phyloP scores from a whole-genome alignment of 2,888 invertebrate species.

The Dysmachus trigonus region DNA sequence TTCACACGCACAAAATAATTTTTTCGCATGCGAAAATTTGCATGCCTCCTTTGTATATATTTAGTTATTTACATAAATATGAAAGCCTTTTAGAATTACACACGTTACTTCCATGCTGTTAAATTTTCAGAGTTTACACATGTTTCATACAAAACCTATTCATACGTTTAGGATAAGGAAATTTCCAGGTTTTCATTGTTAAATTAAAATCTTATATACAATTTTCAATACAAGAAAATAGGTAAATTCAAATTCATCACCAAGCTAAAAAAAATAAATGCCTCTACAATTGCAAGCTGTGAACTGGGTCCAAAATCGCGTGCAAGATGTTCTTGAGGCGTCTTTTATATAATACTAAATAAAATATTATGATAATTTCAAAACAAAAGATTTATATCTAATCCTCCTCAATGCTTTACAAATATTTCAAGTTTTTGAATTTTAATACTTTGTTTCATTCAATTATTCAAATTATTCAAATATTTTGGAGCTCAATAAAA shows the following conservation, averaged over 20 bases:
- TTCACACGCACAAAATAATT: constrained; percentile 12
- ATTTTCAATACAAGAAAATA: not conserved
- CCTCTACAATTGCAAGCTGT: not conserved
- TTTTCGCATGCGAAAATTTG: not conserved
- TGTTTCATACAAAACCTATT: not conserved
- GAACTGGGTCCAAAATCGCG: not conserved
- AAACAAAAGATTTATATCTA: no score
- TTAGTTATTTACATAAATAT: not conserved
- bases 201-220: not conserved
- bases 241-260: no score
- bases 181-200: not conserved
- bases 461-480: no score
- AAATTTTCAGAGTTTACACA: not conserved
- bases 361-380: no score
- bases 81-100: not conserved
- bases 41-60: not conserved
- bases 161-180: not conserved
- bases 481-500: no score
- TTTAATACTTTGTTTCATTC: no score
- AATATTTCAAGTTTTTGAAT: no score
- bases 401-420: no score
- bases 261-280: not conserved
- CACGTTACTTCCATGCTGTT: not conserved
- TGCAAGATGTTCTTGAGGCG: not conserved
- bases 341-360: no score